Base-by-base conservation (phyloP, 2,797 vertebrate genomes). In the Dendrocincla tyrannina region DNA sequence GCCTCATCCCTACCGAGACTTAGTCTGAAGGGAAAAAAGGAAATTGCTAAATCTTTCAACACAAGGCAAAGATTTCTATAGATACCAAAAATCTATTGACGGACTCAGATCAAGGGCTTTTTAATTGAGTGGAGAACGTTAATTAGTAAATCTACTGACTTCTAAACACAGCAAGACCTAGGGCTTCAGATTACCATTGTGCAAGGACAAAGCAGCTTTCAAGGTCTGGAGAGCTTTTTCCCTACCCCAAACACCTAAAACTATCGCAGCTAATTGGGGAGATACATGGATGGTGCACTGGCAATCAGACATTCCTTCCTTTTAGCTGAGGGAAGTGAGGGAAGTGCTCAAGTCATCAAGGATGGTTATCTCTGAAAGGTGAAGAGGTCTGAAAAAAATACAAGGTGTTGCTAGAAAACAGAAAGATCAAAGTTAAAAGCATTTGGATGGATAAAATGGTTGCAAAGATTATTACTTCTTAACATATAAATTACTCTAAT, bases 381-480 rank as follows among this genome's bases (percentile, higher is more conserved):
- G 58, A 76, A 92, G 78, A 85, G 85, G 58, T 62, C 53, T 92
- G 68, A 33, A 87, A 85, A 89, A 93, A 73, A 39, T n/a, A 74
- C 33, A 53, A 82, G 60, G 88, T 91, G 78, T 95, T 95, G 69
- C 72, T 91, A 68, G 37, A 95, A 96, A 96, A 89, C 73, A 93
- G 88, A 90, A 95, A 96, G 94, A 96, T 95, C 85, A 93, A 97
- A 96, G 96, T 87, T 77, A 91, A 94, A 95, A 96, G 84, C 41
- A 70, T 85, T 92, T 83, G 74, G 64, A 85, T 74, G 52, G 83
- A 86, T 89, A 89, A 96, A 96, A 89, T 87, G 30, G 64, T 64
- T 87, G 74, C 42, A 74, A 95, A 93, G 88, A 94, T 94, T 96
- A 95, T 87, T 94, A 91, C 80, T 91, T 89, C 74, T 94, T 95